These are phyloP conservation scores for Romanomermis culicivorax DNA, from an alignment of 2,888 invertebrate genomes.

Conservation along the genomic window DNA sequence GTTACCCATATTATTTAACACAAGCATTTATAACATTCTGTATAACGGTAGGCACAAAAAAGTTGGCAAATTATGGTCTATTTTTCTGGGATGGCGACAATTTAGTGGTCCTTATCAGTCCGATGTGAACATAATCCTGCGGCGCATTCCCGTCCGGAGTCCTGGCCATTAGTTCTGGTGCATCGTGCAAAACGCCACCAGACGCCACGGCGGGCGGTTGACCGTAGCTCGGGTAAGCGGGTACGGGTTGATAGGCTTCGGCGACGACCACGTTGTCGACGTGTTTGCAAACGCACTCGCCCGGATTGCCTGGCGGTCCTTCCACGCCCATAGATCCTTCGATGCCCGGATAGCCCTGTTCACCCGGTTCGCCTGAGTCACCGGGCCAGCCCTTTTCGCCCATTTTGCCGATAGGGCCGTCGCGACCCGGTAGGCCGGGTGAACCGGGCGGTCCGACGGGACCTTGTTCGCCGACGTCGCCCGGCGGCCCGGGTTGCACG, in stretches of 20 bases:
- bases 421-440: slow-evolving; percentile 12
- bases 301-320: slow-evolving; percentile 20
- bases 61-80: no score
- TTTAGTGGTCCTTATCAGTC: no score
- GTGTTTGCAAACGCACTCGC: slow-evolving; percentile 27
- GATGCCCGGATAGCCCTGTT: slow-evolving; percentile 18
- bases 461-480: slow-evolving; percentile 20
- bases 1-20: no score
- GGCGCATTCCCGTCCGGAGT: no score
- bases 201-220: no score
- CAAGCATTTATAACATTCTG: no score
- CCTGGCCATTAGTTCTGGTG: no score
- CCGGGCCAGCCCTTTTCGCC: slow-evolving; percentile 21
- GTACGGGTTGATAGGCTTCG: slow-evolving; percentile 11
- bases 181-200: no score
- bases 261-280: slow-evolving; percentile 26
- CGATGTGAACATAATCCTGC: no score
- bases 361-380: slow-evolving; percentile 10
- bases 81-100: no score
- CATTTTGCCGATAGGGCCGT: slow-evolving; percentile 8
- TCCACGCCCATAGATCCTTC: slow-evolving; percentile 19
- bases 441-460: slow-evolving; percentile 24
- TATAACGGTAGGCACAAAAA: no score
- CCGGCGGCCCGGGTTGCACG: slow-evolving; percentile 12
- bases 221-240: not conserved